Percentiles rank a stretch among this genome's conserved stretches.
phyloP scores from a whole-genome alignment of 1,140 invertebrate species.

The Colletes latitarsis region DNA sequence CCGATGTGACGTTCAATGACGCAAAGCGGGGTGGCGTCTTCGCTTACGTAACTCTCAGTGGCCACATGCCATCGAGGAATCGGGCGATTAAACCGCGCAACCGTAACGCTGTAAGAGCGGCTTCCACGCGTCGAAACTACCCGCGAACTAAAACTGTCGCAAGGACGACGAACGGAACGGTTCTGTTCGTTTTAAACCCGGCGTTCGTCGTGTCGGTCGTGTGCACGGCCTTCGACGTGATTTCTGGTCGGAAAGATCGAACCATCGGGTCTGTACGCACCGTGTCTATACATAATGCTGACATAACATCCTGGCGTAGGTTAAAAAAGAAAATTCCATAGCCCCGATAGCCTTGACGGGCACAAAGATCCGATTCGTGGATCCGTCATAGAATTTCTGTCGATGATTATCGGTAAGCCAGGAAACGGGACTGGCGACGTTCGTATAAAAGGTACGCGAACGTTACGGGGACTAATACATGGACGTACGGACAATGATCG shows the following conservation, averaged over 20 bases:
- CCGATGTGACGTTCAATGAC: not conserved
- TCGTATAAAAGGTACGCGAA: too few relatives aligned
- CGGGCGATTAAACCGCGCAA: constrained; percentile 22
- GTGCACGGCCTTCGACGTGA: constrained; percentile 53
- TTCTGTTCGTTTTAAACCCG: constrained; percentile 27
- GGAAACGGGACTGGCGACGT: too few relatives aligned
- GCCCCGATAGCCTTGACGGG: constrained; percentile 4
- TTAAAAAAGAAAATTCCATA: constrained; percentile 50
- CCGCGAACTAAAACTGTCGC: constrained; percentile 61
- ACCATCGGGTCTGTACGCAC: constrained; percentile 31
- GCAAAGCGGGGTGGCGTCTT: constrained; percentile 5
- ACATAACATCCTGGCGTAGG: constrained; percentile 46
- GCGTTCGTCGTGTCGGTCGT: constrained; percentile 20
- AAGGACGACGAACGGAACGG: constrained; percentile 51
- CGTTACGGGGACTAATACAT: too few relatives aligned
- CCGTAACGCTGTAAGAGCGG: constrained; percentile 21
- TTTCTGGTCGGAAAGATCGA: constrained; percentile 57
- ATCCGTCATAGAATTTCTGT: not conserved
- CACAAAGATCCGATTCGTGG: not conserved
- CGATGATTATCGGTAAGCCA: too few relatives aligned
- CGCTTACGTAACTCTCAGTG: constrained; percentile 10
- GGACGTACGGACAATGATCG: too few relatives aligned
- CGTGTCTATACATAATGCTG: constrained; percentile 63
- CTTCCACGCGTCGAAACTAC: constrained; percentile 30
- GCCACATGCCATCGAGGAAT: constrained; percentile 2